Evolutionary conservation across 2,797 vertebrate genomes (phyloP).

Genomic region (Pagetopsis macropterus): DNA sequence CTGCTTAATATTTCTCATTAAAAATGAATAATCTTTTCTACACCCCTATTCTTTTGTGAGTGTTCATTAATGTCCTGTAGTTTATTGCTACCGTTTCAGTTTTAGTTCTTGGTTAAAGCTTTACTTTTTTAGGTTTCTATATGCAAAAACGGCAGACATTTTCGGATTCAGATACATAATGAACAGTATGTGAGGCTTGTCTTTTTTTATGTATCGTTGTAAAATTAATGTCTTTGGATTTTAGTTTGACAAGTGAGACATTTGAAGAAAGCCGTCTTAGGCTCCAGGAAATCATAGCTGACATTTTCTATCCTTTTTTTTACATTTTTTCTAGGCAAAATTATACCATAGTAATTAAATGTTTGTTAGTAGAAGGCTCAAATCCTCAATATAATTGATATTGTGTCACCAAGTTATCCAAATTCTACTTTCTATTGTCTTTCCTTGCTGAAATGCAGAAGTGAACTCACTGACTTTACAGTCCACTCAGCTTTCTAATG

Average conservation of each 20-base stretch:
- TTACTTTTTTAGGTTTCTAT: neutral
- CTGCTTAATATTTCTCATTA: slow-evolving; percentile 15
- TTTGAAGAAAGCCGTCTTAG: neutral
- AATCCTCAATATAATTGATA: neutral
- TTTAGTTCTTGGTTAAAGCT: neutral
- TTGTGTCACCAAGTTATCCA: slow-evolving; percentile 8
- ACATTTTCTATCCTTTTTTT: neutral
- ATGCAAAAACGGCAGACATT: neutral
- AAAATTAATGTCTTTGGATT: neutral
- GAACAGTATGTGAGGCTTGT: neutral
- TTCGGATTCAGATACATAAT: neutral
- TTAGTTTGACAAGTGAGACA: neutral
- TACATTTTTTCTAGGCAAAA: neutral
- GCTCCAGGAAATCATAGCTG: neutral
- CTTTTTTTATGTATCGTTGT: neutral
- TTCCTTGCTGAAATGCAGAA: slow-evolving; percentile 45
- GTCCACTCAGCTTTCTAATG: slow-evolving; percentile 58
- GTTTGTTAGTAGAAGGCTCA: neutral
- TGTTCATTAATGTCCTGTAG: neutral
- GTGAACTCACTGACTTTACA: slow-evolving; percentile 38
- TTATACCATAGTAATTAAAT: neutral
- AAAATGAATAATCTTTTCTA: slow-evolving; percentile 3
- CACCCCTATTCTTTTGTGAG: neutral
- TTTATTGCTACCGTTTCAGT: neutral
- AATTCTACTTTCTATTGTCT: slow-evolving; percentile 30